Percentiles rank a stretch among this genome's conserved stretches.
These are phyloP conservation scores for Ormyrus pomaceus DNA, from an alignment of 2,888 invertebrate species.

Conservation along the genomic window DNA sequence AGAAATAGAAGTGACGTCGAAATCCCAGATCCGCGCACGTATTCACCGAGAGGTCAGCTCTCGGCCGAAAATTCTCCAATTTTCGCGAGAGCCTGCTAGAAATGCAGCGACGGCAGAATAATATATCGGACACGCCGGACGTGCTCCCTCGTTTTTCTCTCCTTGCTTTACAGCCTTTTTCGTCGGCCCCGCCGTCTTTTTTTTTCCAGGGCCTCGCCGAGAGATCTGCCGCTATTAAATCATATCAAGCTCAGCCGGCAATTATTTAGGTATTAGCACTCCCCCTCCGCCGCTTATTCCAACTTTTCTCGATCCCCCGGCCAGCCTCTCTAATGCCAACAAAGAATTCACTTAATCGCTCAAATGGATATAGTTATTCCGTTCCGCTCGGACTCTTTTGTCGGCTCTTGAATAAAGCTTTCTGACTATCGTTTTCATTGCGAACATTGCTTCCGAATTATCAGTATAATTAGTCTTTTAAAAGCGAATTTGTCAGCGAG, in stretches of 20 bases:
- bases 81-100: conserved; percentile 14
- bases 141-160: conserved; percentile 26
- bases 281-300: conserved; percentile 19
- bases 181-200: conserved; percentile 44
- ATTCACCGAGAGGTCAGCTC: not conserved
- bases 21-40: too few species aligned
- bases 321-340: conserved; percentile 35
- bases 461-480: too few species aligned
- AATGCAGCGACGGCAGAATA: conserved; percentile 38
- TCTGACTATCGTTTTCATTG: conserved; percentile 30
- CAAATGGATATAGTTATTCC: conserved; percentile 27
- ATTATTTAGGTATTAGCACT: conserved; percentile 72
- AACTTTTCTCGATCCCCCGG: conserved; percentile 19
- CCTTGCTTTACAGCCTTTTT: conserved; percentile 54
- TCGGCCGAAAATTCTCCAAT: conserved; percentile 29
- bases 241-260: conserved; percentile 71
- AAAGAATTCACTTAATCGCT: conserved; percentile 50
- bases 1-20: too few species aligned
- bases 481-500: too few species aligned
- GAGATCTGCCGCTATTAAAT: conserved; percentile 64
- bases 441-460: not conserved
- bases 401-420: conserved; percentile 13
- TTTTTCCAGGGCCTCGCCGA: conserved; percentile 53
- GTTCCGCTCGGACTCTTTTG: not conserved
- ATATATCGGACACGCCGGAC: conserved; percentile 29